These are phyloP conservation scores for Cephalotes varians DNA, from an alignment of 2,888 invertebrate species.

Conservation along the genomic window DNA sequence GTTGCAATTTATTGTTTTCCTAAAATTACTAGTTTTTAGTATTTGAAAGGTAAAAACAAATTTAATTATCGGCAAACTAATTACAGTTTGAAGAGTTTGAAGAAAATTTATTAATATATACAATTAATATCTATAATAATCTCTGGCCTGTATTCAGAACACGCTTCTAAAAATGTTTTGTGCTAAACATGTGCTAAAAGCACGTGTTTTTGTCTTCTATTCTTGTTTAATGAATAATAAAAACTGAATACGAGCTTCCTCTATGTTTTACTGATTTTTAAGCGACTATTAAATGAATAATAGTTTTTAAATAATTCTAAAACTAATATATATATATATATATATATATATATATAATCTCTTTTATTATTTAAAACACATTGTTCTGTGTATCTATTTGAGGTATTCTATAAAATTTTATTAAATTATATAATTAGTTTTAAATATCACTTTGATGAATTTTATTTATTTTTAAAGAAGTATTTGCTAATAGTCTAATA, in stretches of 20 bases:
- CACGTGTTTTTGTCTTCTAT: too few relatives aligned
- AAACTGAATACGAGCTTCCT: too few relatives aligned
- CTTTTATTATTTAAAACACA: neutral
- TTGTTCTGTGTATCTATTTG: neutral
- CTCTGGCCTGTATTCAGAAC: too few relatives aligned
- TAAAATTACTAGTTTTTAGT: neutral
- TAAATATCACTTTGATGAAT: neutral
- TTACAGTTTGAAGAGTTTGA: neutral
- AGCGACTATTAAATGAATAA: neutral
- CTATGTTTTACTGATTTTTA: neutral
- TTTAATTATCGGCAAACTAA: slow-evolving; percentile 11
- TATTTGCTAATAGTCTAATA: neutral
- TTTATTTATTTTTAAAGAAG: neutral
- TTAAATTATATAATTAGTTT: neutral
- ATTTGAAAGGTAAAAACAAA: neutral
- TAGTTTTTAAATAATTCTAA: neutral
- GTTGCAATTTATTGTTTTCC: neutral
- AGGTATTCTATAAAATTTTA: neutral
- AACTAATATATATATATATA: neutral
- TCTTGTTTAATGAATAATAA: too few relatives aligned
- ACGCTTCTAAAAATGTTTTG: too few relatives aligned
- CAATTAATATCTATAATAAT: too few relatives aligned
- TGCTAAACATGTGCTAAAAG: too few relatives aligned
- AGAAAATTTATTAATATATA: neutral
- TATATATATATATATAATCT: neutral